Evolutionary conservation across 2,888 invertebrate species (phyloP), one percentile per base, ranked within the genome.

Genomic region (Leptothorax acervorum): DNA sequence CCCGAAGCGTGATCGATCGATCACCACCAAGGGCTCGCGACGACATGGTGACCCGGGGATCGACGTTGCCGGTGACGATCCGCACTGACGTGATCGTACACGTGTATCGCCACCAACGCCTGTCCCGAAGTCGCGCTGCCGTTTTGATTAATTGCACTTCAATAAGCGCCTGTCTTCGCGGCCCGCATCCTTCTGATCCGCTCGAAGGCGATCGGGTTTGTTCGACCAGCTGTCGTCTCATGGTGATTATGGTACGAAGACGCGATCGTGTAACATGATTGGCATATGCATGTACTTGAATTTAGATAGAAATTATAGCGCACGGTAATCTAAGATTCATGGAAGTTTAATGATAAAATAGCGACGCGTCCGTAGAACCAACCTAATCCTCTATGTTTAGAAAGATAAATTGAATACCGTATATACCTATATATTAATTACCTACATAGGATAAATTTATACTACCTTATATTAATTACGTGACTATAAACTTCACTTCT

Each of bases 1-100:
- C 92, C 93, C 92, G 91, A 93, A 94, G 94, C 94, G 73, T 71
- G 79, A 73, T 81, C 71, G 94, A 94, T 94, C 94, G 93, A 94
- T 94, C 93, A 93, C 90, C 89, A 79, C 87, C 85, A 73, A 85
- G 48, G 60, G 86, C 89, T 87, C 87, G 86, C 87, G 87, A 90
- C 85, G 86, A 73, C 79, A 81, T 82, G 87, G 85, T 87, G 89
- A 89, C 86, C 90, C 87, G 87, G 87, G 90, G 89, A 93, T 92
- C 92, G 90, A 92, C 91, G 91, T 89, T 88, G 88, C 84, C 86
- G 76, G 83, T 82, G 87, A 86, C 86, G 87, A 88, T 89, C 84
- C 85, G 85, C 87, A 75, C 68, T 83, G 78, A 85, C 82, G 75
- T 82, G 83, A 84, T 81, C 73, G 71, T 89, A 88, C 89, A 88